A percentile compares a stretch with the other conserved stretches of the same genome.
phyloP scores from a whole-genome alignment of 2,888 invertebrate species.

The Spatulosminthurus flaviceps region DNA sequence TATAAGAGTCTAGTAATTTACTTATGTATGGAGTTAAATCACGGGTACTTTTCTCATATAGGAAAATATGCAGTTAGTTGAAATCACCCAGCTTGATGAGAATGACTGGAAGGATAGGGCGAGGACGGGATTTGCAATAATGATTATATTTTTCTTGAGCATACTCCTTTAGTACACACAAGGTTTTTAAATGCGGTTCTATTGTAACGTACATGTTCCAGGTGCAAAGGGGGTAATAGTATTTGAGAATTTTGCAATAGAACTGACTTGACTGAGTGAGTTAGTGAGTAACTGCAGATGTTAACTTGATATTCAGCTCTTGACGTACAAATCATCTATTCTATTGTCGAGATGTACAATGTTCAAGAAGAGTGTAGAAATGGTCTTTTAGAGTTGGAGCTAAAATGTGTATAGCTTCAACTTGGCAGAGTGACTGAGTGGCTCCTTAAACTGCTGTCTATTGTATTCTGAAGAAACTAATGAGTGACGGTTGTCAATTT shows the following conservation, averaged over 20 bases:
- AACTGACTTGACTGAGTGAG: not conserved
- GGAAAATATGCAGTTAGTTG: not conserved
- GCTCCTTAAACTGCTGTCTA: conserved; percentile 32
- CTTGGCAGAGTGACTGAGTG: conserved; percentile 34
- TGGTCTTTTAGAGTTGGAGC: not conserved
- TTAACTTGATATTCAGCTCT: not conserved
- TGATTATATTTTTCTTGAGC: too few species aligned
- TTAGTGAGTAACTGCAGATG: not conserved
- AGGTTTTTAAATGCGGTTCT: not conserved
- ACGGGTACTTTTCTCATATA: not conserved
- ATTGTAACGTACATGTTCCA: not conserved
- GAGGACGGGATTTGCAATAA: too few species aligned
- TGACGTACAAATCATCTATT: not conserved
- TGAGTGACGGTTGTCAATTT: conserved; percentile 36
- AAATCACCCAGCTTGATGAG: not conserved
- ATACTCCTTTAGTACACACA: not conserved
- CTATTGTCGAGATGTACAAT: not conserved
- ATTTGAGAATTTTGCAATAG: not conserved
- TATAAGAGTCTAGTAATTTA: too few species aligned
- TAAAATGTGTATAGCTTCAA: not conserved
- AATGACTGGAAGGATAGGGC: not conserved
- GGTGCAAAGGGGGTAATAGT: not conserved
- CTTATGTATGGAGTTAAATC: too few species aligned
- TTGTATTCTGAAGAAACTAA: conserved; percentile 22
- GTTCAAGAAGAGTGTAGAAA: not conserved